Evolutionary conservation across 1,140 invertebrate genomes (phyloP).

Genomic region (Drosophila nannoptera): DNA sequence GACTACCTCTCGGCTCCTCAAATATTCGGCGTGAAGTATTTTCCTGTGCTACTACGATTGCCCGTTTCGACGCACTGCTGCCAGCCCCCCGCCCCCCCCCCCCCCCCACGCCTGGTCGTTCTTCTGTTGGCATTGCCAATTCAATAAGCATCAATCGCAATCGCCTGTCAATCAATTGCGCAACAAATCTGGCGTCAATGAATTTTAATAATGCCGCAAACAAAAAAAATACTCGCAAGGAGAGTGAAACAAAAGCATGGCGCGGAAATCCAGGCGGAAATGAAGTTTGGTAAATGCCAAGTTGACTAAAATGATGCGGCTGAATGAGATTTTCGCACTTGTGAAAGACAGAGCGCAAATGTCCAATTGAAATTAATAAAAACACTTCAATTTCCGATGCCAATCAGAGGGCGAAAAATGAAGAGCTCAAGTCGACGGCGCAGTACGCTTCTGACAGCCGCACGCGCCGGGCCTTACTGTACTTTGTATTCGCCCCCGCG

Average conservation of each 20-base stretch:
- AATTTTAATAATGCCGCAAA: slow-evolving; percentile 66
- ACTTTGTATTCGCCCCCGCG: slow-evolving; percentile 50
- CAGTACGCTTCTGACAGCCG: slow-evolving; percentile 44
- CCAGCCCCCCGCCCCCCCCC: no score
- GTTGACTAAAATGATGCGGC: slow-evolving; percentile 48
- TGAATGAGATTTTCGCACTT: slow-evolving; percentile 49
- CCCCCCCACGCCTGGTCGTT: neutral
- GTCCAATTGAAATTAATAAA: slow-evolving; percentile 69
- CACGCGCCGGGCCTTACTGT: slow-evolving; percentile 67
- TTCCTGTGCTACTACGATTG: no score
- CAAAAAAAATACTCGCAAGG: neutral
- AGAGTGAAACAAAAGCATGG: slow-evolving; percentile 40
- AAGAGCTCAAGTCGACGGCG: slow-evolving; percentile 17
- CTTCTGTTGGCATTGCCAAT: slow-evolving; percentile 33
- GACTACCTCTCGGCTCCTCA: no score
- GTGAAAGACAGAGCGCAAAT: slow-evolving; percentile 37
- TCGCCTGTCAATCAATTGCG: slow-evolving; percentile 63
- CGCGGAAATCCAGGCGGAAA: slow-evolving; percentile 17
- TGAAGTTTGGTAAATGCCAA: slow-evolving; percentile 10
- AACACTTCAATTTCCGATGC: slow-evolving; percentile 75
- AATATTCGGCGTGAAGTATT: neutral
- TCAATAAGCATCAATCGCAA: slow-evolving; percentile 72
- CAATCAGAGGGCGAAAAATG: slow-evolving; percentile 51
- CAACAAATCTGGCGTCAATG: slow-evolving; percentile 59
- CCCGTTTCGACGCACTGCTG: no score